phyloP scores from a whole-genome alignment of 2,888 invertebrate species.

The Anoncus sp. region DNA sequence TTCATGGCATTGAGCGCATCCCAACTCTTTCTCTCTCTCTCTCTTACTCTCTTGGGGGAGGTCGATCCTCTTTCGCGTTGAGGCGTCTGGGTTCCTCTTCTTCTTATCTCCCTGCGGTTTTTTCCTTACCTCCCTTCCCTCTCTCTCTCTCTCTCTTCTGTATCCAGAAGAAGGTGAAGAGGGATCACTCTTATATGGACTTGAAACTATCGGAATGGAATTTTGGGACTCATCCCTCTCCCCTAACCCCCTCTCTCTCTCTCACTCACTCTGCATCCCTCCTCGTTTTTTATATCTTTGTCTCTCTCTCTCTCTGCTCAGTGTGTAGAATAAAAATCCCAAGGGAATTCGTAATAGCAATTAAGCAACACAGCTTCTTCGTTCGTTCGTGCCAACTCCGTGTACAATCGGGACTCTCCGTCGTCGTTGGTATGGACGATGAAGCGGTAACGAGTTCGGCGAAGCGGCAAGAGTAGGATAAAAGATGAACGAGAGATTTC shows the following conservation, averaged over 20 bases:
- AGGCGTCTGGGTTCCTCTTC: conserved; percentile 32
- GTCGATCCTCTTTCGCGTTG: conserved; percentile 51
- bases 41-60: conserved; percentile 24
- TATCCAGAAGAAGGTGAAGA: conserved; percentile 43
- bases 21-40: conserved; percentile 27
- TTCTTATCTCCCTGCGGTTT: conserved; percentile 38
- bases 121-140: conserved; percentile 12
- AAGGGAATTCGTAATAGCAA: conserved; percentile 53
- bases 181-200: conserved; percentile 55
- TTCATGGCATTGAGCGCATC: conserved; percentile 52
- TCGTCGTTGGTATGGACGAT: conserved; percentile 36
- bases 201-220: conserved; percentile 54
- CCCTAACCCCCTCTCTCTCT: conserved; percentile 19
- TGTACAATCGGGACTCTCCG: conserved; percentile 32
- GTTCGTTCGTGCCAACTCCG: too few relatives aligned
- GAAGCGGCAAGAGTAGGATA: conserved; percentile 38
- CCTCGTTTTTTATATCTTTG: conserved; percentile 27
- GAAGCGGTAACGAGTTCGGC: conserved; percentile 64
- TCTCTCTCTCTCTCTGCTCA: conserved; percentile 17
- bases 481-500: conserved; percentile 4
- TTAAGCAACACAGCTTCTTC: conserved; percentile 53
- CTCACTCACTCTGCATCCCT: conserved; percentile 12
- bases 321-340: conserved; percentile 53
- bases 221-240: conserved; percentile 35
- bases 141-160: background rate